A percentile compares a stretch with the other conserved stretches of the same genome.
Evolutionary conservation across 2,113 vertebrate species (phyloP).

Genomic region (Coracopsis vasa): DNA sequence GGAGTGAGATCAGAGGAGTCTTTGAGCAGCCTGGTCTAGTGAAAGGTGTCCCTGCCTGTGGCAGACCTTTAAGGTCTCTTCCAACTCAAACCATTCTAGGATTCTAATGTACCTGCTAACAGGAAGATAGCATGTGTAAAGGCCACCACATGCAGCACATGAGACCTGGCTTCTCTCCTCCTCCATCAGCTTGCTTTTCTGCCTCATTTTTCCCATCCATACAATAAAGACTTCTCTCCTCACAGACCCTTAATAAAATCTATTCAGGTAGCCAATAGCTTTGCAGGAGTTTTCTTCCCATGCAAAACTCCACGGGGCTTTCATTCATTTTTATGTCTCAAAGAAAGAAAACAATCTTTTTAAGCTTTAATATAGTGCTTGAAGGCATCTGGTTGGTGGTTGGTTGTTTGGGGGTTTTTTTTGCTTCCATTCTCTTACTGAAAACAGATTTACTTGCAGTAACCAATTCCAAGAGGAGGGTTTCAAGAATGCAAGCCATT

Average conservation of each 20-base stretch:
- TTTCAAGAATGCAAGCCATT: neutral
- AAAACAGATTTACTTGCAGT: neutral
- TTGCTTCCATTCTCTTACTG: neutral
- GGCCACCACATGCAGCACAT: neutral
- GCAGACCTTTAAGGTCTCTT: neutral
- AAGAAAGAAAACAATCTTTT: neutral
- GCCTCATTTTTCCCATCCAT: neutral
- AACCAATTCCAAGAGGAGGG: neutral
- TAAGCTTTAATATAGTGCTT: conserved; percentile 10
- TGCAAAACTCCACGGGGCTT: neutral
- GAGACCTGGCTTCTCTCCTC: neutral
- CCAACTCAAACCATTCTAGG: neutral
- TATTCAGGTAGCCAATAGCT: neutral
- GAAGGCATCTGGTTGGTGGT: neutral
- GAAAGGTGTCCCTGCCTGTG: neutral
- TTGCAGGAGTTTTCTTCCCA: neutral
- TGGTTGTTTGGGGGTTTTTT: neutral
- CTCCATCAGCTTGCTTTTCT: neutral
- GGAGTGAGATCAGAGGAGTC: neutral
- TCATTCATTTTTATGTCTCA: neutral
- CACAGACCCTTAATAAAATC: neutral
- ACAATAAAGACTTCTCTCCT: neutral
- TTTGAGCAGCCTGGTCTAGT: neutral
- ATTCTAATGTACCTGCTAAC: neutral
- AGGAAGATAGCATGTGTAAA: fast-evolving